phyloP scores from a whole-genome alignment of 2,888 invertebrate species.

The Erpobdella octoculata region DNA sequence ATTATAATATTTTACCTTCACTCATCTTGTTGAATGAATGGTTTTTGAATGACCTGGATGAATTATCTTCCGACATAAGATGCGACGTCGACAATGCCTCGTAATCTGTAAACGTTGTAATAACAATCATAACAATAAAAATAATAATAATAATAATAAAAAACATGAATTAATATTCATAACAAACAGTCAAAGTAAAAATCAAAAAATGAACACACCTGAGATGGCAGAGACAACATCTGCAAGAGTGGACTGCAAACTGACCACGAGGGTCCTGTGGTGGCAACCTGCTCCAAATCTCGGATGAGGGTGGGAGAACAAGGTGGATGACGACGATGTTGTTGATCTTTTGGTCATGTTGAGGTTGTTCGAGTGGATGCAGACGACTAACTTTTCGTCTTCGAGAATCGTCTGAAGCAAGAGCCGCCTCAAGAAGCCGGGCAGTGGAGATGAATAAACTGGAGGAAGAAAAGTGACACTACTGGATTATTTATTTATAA shows the following conservation, averaged over 20 bases:
- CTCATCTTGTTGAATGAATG: no score
- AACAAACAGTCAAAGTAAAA: not conserved
- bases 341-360: conserved; percentile 38
- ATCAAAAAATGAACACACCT: conserved; percentile 42
- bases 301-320: conserved; percentile 57
- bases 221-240: conserved; percentile 62
- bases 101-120: not conserved
- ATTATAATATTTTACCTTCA: no score
- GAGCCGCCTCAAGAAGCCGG: conserved; percentile 77
- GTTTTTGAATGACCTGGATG: no score
- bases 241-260: conserved; percentile 67
- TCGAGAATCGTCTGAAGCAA: conserved; percentile 77
- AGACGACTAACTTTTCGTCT: conserved; percentile 64
- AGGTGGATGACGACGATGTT: no score
- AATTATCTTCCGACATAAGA: no score
- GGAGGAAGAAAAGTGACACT: no score
- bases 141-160: not conserved
- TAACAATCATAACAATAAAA: not conserved
- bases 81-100: no score
- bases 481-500: no score
- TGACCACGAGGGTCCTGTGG: conserved; percentile 66
- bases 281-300: conserved; percentile 67
- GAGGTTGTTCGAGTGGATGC: conserved; percentile 27
- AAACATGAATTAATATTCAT: not conserved
- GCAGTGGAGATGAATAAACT: conserved; percentile 56